Base-by-base conservation (phyloP, 2,113 vertebrate genomes). In the Nerophis ophidion region DNA sequence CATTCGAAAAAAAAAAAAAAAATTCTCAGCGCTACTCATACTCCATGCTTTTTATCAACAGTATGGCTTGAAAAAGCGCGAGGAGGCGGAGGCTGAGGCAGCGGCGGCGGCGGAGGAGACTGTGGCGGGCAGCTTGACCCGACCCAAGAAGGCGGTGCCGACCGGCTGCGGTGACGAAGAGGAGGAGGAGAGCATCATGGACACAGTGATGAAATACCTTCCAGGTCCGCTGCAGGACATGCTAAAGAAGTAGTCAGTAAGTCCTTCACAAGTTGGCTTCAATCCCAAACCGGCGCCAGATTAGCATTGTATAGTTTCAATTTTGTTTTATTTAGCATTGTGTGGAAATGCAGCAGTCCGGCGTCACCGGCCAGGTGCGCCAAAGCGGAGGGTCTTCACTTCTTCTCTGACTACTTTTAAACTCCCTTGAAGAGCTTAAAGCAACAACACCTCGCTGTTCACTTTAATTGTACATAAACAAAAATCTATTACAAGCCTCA, bases 151-250 rank as follows among this genome's bases (percentile, higher is more conserved):
- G 76, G 91, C 92, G 0, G 90, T 91, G 51, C 90, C 90, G 1
- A 70, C 87, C 1, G 90, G 90, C 74, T 91, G 90, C 6, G 90
- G 90, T 0, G 90, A 91, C 11, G 90, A 91, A 4, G 90, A 90
- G n/a, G 97, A 98, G n/a, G 93, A 95, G 59, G 95, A 97, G 68
- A 96, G 95, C 91, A 98, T 99, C 91, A 92, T 99, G 85, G 97
- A 98, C 90, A 95, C 93, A 48, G 91, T 99, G 85, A 96, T 99
- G 90, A 99, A 98, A 81, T 99, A 97, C 83, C 94, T 99, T 79
- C 97, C 97, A 0, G 96, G 95, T 52, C 96, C 96, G 0, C 91
- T 99, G 79, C 97, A 99, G 84, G 97, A 98, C 91, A 97, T 99
- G 94, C 93, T 99, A 81, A 98, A 96, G 92, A 98, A 99, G 91